Conservation (phyloP, 2,888 invertebrate species). For the Agonopterix subpropinquella region DNA sequence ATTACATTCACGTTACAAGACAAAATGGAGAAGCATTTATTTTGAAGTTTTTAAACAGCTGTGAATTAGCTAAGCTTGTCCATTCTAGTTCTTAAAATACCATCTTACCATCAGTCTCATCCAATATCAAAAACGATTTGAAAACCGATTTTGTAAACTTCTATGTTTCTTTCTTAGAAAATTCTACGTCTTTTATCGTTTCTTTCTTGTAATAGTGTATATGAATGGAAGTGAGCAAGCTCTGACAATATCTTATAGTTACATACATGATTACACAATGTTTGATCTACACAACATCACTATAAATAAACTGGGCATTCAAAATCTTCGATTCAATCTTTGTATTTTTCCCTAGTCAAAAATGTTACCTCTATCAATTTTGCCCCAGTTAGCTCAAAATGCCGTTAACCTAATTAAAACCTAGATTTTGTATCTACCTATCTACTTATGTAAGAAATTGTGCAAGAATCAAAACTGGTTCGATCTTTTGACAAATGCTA, state of each 20-base stretch:
- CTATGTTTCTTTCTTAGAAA: background rate
- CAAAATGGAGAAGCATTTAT: no score
- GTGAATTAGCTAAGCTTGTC: conserved; percentile 33
- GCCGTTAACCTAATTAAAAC: conserved; percentile 23
- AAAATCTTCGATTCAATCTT: no score
- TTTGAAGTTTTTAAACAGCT: background rate
- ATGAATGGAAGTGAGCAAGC: conserved; percentile 53
- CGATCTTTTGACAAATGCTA: conserved; percentile 7
- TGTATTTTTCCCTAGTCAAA: no score
- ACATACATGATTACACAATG: no score
- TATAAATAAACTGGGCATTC: no score
- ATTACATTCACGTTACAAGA: no score
- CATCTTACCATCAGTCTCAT: conserved; percentile 10
- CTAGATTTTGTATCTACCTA: conserved; percentile 58
- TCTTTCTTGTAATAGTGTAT: background rate
- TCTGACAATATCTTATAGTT: conserved; percentile 10
- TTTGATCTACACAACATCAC: no score
- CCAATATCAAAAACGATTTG: background rate
- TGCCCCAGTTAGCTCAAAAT: conserved; percentile 26
- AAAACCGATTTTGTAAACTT: background rate
- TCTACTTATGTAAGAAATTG: conserved; percentile 64
- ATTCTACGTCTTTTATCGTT: background rate
- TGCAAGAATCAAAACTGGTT: conserved; percentile 50
- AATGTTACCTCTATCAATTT: background rate
- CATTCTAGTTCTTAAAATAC: conserved; percentile 19